Percentiles rank a stretch among this genome's conserved stretches.
phyloP scores from a whole-genome alignment of 2,888 invertebrate species.

The Aspidapion aeneum region DNA sequence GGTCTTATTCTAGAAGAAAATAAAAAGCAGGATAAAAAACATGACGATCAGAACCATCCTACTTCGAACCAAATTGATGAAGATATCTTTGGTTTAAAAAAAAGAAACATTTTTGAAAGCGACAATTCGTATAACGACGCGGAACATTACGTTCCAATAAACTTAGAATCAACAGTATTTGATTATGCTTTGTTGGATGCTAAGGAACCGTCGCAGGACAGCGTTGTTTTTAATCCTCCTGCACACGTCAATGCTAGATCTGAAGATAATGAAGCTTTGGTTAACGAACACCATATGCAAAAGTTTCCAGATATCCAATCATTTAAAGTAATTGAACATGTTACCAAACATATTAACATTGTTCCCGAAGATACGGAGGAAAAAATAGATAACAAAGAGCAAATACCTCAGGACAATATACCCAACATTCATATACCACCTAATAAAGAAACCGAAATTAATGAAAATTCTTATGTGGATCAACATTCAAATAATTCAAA shows the following conservation, averaged over 20 bases:
- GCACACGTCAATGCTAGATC: not conserved
- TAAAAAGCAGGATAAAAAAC: not conserved
- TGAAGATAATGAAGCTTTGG: not conserved
- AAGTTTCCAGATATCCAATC: not conserved
- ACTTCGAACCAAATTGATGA: too few relatives aligned
- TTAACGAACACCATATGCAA: not conserved
- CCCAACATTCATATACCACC: not conserved
- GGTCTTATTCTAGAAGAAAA: constrained; percentile 25
- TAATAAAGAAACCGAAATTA: not conserved
- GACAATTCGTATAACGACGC: constrained; percentile 5
- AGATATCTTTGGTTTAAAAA: too few relatives aligned
- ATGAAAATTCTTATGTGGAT: not conserved
- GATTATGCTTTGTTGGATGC: not conserved
- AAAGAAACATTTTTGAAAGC: not conserved
- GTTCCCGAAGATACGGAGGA: not conserved
- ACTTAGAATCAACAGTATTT: not conserved
- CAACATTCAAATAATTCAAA: too few relatives aligned
- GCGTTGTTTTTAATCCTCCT: not conserved
- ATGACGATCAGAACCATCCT: constrained; percentile 1
- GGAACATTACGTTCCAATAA: not conserved
- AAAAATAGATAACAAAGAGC: too few relatives aligned
- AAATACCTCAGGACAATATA: too few relatives aligned
- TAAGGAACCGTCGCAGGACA: not conserved
- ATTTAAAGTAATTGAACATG: not conserved
- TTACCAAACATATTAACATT: not conserved